phyloP scores from a whole-genome alignment of 2,888 invertebrate species.

The Ceramica pisi region DNA sequence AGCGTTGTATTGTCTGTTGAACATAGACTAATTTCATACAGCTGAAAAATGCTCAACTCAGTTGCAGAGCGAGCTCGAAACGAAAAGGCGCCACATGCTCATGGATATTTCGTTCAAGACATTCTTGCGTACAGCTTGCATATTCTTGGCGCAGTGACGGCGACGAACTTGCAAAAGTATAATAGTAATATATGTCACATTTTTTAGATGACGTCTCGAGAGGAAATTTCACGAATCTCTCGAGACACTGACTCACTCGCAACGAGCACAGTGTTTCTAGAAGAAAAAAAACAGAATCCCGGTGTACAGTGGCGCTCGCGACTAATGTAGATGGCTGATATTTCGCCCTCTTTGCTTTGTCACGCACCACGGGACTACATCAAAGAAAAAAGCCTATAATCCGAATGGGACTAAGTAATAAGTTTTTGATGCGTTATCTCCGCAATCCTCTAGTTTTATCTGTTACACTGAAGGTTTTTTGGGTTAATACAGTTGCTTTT shows the following conservation, averaged over 20 bases:
- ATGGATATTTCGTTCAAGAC: slow-evolving; percentile 61
- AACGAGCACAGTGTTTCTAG: slow-evolving; percentile 57
- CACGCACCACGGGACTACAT: slow-evolving; percentile 72
- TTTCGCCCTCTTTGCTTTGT: slow-evolving; percentile 69
- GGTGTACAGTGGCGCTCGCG: slow-evolving; percentile 39
- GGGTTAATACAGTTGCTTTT: slow-evolving; percentile 54
- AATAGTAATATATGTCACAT: slow-evolving; percentile 71
- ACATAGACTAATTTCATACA: slow-evolving; percentile 65
- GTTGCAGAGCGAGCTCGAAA: slow-evolving; percentile 49
- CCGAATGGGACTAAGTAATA: slow-evolving; percentile 77
- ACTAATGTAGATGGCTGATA: slow-evolving; percentile 71
- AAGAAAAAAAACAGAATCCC: slow-evolving; percentile 58
- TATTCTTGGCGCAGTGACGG: slow-evolving; percentile 59
- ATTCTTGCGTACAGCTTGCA: slow-evolving; percentile 62
- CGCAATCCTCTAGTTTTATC: slow-evolving; percentile 65
- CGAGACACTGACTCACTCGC: slow-evolving; percentile 50
- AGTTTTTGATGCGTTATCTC: slow-evolving; percentile 76
- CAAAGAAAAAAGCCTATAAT: slow-evolving; percentile 75
- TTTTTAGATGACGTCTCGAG: slow-evolving; percentile 52
- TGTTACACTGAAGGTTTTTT: slow-evolving; percentile 56
- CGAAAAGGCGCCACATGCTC: slow-evolving; percentile 58
- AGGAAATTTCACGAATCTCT: slow-evolving; percentile 54
- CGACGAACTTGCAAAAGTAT: slow-evolving; percentile 54
- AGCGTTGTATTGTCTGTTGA: slow-evolving; percentile 49
- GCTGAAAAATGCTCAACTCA: slow-evolving; percentile 64